Evolutionary conservation across 1,140 invertebrate species (phyloP).

Genomic region (Cyrtorhinus lividipennis): DNA sequence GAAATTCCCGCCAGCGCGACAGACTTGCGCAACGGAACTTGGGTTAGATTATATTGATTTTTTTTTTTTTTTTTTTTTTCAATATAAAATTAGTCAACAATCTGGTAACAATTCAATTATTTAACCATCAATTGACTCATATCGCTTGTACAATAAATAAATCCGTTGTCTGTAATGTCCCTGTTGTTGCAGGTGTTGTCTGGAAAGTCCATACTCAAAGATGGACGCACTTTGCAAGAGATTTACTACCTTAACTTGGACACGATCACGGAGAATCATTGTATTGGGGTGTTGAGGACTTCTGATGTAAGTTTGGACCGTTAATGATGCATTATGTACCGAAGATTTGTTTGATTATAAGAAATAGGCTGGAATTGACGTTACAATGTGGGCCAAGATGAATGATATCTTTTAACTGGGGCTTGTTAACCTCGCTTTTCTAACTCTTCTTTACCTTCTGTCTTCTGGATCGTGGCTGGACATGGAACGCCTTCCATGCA

Average conservation of each 20-base stretch:
- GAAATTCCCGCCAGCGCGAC: slow-evolving; percentile 70
- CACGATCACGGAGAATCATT: slow-evolving; percentile 67
- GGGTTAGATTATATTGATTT: slow-evolving; percentile 41
- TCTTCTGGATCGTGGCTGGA: too few species aligned
- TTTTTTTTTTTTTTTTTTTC: slow-evolving; percentile 1
- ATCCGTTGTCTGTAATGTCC: neutral
- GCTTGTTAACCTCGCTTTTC: too few species aligned
- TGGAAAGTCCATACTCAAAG: slow-evolving; percentile 64
- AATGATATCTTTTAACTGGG: neutral
- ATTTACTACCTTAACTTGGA: slow-evolving; percentile 74
- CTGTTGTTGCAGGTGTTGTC: slow-evolving; percentile 50
- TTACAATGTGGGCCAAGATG: neutral
- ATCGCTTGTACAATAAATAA: neutral
- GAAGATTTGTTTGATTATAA: neutral
- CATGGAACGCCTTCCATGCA: too few species aligned
- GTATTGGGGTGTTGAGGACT: slow-evolving; percentile 66
- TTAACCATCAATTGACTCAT: too few species aligned
- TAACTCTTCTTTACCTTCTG: too few species aligned
- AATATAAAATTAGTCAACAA: too few species aligned
- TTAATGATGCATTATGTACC: neutral
- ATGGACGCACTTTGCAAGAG: slow-evolving; percentile 62
- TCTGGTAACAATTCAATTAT: too few species aligned
- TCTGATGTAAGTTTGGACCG: slow-evolving; percentile 51
- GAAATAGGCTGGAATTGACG: too few species aligned
- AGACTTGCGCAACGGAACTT: slow-evolving; percentile 68